Conservation (phyloP, 2,888 invertebrate species). For the Agrochola litura region DNA sequence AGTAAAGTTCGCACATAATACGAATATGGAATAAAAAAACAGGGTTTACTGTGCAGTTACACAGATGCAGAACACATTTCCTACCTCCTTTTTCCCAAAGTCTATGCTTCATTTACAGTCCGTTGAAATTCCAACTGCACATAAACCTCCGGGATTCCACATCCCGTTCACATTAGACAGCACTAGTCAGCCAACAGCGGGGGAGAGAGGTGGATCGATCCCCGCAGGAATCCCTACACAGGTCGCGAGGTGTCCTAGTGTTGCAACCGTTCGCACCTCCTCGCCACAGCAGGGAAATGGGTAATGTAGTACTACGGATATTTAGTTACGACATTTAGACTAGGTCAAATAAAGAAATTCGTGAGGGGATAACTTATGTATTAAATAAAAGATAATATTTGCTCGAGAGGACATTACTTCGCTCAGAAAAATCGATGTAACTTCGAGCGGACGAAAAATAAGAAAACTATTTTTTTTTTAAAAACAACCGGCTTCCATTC, state of each 20-base stretch:
- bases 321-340: constrained; percentile 23
- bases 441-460: neutral
- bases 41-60: neutral
- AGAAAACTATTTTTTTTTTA: no score
- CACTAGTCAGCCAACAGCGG: constrained; percentile 45
- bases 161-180: constrained; percentile 44
- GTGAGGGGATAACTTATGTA: no score
- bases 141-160: constrained; percentile 45
- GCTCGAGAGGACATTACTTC: neutral
- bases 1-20: neutral
- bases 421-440: neutral
- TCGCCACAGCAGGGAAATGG: constrained; percentile 43
- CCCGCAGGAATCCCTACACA: constrained; percentile 74
- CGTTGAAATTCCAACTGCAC: constrained; percentile 47
- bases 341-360: neutral
- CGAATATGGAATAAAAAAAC: neutral
- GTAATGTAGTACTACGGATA: constrained; percentile 6
- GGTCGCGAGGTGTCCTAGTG: constrained; percentile 67
- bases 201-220: constrained; percentile 69
- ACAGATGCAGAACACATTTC: constrained; percentile 16
- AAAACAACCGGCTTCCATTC: no score
- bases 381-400: neutral
- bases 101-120: constrained; percentile 31
- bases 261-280: constrained; percentile 60
- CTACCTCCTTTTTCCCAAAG: constrained; percentile 23